Evolutionary conservation across 2,797 vertebrate species (phyloP).

Genomic region (Anableps anableps): DNA sequence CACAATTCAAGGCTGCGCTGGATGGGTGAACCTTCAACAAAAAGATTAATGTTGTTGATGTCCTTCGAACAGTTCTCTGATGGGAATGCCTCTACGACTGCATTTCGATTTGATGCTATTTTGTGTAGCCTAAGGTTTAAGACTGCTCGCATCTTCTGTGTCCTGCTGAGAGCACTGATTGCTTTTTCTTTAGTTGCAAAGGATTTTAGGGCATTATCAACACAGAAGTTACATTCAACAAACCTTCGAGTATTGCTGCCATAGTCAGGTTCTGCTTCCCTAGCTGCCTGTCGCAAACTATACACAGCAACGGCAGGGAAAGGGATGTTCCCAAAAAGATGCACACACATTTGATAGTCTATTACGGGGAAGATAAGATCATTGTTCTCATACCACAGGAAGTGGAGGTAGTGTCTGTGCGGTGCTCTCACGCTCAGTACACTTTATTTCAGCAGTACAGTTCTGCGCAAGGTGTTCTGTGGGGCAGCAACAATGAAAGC

Average conservation of each 20-base stretch:
- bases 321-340: constrained; percentile 3
- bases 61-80: not conserved
- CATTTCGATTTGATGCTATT: constrained; percentile 16
- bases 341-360: constrained; percentile 3
- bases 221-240: not conserved
- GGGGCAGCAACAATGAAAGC: constrained; percentile 9
- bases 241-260: not conserved
- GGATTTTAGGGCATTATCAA: constrained; percentile 10
- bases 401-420: not conserved
- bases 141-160: constrained; percentile 4
- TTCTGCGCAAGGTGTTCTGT: constrained; percentile 1
- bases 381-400: not conserved
- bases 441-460: not conserved
- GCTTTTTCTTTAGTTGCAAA: constrained; percentile 9
- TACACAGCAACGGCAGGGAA: not conserved
- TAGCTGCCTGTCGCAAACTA: not conserved
- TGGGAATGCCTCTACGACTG: constrained; percentile 16
- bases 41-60: not conserved
- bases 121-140: constrained; percentile 33
- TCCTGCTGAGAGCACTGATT: not conserved
- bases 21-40: not conserved
- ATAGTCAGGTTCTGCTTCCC: not conserved
- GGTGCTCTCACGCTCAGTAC: not conserved
- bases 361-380: not conserved
- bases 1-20: constrained; percentile 7